Evolutionary conservation across 1,140 invertebrate species (phyloP).

Genomic region (Megathymus violae): DNA sequence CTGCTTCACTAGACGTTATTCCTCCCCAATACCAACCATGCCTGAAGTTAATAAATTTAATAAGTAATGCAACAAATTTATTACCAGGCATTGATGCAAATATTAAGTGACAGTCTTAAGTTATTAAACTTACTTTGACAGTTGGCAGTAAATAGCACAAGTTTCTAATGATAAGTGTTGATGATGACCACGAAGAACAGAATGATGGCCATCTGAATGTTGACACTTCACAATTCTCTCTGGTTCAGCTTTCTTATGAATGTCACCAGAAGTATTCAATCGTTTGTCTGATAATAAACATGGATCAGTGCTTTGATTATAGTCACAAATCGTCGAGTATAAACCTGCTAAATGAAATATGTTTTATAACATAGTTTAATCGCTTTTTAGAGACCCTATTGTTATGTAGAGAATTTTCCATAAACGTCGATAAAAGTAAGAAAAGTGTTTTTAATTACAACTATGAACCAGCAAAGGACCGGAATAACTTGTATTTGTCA

Average conservation of each 20-base stretch:
- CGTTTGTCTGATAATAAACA: slow-evolving; percentile 65
- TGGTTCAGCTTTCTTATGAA: slow-evolving; percentile 54
- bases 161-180: slow-evolving; percentile 74
- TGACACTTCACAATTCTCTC: slow-evolving; percentile 66
- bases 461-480: too few relatives aligned
- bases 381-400: too few relatives aligned
- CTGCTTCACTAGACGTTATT: slow-evolving; percentile 76
- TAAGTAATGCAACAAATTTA: too few relatives aligned
- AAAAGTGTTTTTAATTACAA: too few relatives aligned
- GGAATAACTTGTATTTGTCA: too few relatives aligned
- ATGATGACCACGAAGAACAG: slow-evolving; percentile 74
- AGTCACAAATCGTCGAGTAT: slow-evolving; percentile 48
- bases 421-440: too few relatives aligned
- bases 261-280: slow-evolving; percentile 45
- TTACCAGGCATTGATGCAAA: too few relatives aligned
- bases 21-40: slow-evolving; percentile 81
- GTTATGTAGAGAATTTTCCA: too few relatives aligned
- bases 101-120: neutral
- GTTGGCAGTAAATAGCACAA: slow-evolving; percentile 76
- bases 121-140: slow-evolving; percentile 68
- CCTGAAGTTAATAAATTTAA: slow-evolving; percentile 63
- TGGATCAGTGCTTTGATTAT: slow-evolving; percentile 59
- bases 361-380: neutral
- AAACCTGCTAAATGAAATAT: slow-evolving; percentile 1
- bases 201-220: slow-evolving; percentile 76